Base-by-base conservation (phyloP, 2,888 invertebrate genomes). In the Rhynchonema sp. region DNA sequence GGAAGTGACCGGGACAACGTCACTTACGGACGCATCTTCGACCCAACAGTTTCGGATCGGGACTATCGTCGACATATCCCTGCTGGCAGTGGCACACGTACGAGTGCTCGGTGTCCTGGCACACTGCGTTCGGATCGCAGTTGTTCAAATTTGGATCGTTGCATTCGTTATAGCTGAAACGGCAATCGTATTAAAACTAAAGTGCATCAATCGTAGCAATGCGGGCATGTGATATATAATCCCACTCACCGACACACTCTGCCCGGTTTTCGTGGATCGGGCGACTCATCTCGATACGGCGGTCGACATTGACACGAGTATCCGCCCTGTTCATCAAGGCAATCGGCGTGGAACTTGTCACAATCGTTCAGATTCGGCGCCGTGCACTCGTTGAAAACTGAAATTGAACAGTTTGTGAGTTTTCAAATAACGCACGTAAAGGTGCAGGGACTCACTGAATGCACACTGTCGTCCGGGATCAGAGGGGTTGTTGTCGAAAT, bases 331-430 rank as follows among this genome's bases (percentile, higher is more conserved):
- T 26, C 2, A 25, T 61, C 57, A 3, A n/a, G 25, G 30, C 61
- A 61, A 28, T 65, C 63, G 26, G 72, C 72, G 59, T 73, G 64
- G n/a, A n/a, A n/a, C 25, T 59, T 58, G 58, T 68, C 65, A 62
- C 72, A 72, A 62, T 73, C 71, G 61, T 73, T 70, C 49, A 72
- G 65, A 55, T 69, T 69, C 22, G 66, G 62, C n/a, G 67, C 67
- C 46, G 67, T 67, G 61, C 71, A 71, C 59, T 71, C 71, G 63
- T 71, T 71, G 65, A 70, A 25, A 56, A 55, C 22, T 23, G 53
- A 30, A 59, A 46, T 25, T 22, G 29, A 46, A 56, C n/a, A 61
- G 23, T 17, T 6, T 61, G 26, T 60, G 20, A n/a, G 28, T 55
- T 23, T 25, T 55, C 26, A 27, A 38, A 38, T 13, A 17, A 6